These are phyloP conservation scores for Plectropomus leopardus DNA, from an alignment of 2,113 vertebrate species.

Conservation along the genomic window DNA sequence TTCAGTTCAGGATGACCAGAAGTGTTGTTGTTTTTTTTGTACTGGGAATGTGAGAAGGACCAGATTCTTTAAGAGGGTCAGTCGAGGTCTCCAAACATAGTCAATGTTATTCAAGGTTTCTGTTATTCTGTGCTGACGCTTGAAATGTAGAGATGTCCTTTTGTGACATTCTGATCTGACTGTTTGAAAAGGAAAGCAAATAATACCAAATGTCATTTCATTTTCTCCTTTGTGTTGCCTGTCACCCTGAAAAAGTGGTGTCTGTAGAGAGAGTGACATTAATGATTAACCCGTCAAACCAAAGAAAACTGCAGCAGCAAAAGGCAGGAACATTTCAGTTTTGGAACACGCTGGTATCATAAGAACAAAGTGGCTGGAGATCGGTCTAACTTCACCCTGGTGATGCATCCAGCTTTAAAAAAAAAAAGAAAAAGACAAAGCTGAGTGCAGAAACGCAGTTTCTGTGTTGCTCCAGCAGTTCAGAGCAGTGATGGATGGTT, in stretches of 20 bases:
- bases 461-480: constrained; percentile 31
- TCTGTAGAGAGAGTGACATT: background rate
- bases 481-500: constrained; percentile 36
- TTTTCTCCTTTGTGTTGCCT: constrained; percentile 22
- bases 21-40: constrained; percentile 34
- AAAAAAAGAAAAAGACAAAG: background rate
- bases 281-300: constrained; percentile 4
- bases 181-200: constrained; percentile 46
- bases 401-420: background rate
- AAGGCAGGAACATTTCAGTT: constrained; percentile 9
- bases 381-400: background rate
- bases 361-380: constrained; percentile 11
- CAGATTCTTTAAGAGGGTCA: constrained; percentile 42
- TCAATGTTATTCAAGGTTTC: constrained; percentile 37
- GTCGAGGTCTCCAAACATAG: constrained; percentile 40
- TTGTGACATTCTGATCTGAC: constrained; percentile 38
- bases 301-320: background rate
- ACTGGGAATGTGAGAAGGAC: constrained; percentile 31
- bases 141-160: constrained; percentile 35
- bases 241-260: constrained; percentile 14
- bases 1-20: constrained; percentile 39
- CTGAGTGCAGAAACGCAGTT: constrained; percentile 30
- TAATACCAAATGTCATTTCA: constrained; percentile 47
- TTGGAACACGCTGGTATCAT: background rate
- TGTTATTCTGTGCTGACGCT: constrained; percentile 15